Evolutionary conservation across 2,888 invertebrate species (phyloP), one percentile per base, ranked within the genome.

Genomic region (Acanthosepion esculentum): DNA sequence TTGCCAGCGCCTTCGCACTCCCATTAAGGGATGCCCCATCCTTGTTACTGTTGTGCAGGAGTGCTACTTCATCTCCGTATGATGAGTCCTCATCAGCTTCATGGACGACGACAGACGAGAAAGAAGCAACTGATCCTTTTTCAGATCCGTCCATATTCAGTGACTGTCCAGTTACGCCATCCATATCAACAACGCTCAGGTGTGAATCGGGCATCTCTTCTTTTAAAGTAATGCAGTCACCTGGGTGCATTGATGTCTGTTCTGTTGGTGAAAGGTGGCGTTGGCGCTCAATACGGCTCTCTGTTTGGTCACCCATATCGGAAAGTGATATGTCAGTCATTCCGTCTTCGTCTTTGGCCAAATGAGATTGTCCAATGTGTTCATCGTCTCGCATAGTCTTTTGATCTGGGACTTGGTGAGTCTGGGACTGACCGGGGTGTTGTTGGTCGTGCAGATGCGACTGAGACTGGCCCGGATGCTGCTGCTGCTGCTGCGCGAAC

Each of bases 401-500:
- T 59, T 78, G 78, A 29, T 93, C 48, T 12, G 93, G 93, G 29
- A 41, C 29, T 50, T 93, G 92, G 33, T 94, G 93, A 29, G n/a
- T 55, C 20, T 78, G 78, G n/a, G 29, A 48, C 26, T 92, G 92
- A 48, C 91, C 92, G 29, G 91, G 91, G 5, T 91, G 91, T 93
- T 48, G 64, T 78, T 92, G 91, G 29, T 41, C 55, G 23, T 93
- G 93, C 12, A 92, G 55, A 91, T 93, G 78, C 8, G 91, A 55
- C 29, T 95, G 94, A 6, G 78, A 41, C 10, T 95, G 94, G 8
- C 91, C 93, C 26, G 94, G 94, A 6, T 94, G 95, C 15, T 95
- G 95, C 50, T 95, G 95, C 50, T 95, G 95, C 92, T 96, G 99
- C 99, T 97, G 99, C 98, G 98, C 95, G 95, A 97, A 96, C 48